These are phyloP conservation scores for Caenorhabditis sp. DNA, from an alignment of 2,888 invertebrate species.

Conservation along the genomic window DNA sequence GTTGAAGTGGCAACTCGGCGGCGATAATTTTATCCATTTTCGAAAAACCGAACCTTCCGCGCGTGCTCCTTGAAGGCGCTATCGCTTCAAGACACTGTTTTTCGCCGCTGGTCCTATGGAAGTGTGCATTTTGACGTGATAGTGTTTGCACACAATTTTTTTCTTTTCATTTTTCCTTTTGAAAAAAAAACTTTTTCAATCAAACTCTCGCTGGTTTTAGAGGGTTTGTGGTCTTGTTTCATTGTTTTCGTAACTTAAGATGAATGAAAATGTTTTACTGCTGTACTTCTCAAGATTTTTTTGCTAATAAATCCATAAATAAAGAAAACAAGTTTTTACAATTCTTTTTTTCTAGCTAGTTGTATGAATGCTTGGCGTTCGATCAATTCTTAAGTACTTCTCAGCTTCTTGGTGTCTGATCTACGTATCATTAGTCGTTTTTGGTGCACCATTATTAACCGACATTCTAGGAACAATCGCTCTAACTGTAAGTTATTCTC, in stretches of 20 bases:
- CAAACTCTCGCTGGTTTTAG: too few species aligned
- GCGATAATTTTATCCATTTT: not conserved
- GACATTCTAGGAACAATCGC: slow-evolving; percentile 24
- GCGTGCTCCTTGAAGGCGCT: too few species aligned
- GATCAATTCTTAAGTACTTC: slow-evolving; percentile 4
- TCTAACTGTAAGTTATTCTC: slow-evolving; percentile 27
- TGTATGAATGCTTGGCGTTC: not conserved
- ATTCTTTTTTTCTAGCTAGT: not conserved
- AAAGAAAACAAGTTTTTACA: not conserved
- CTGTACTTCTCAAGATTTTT: not conserved
- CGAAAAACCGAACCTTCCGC: not conserved
- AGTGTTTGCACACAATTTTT: not conserved
- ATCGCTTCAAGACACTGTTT: too few species aligned
- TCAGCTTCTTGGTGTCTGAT: slow-evolving; percentile 10
- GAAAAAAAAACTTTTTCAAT: too few species aligned
- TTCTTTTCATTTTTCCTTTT: not conserved
- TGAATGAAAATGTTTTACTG: not conserved
- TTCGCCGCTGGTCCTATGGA: not conserved
- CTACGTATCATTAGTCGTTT: slow-evolving; percentile 43
- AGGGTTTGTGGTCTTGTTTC: too few species aligned
- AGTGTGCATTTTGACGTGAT: not conserved
- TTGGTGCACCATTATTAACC: slow-evolving; percentile 56
- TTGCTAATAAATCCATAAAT: not conserved
- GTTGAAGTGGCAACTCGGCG: not conserved
- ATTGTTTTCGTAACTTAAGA: too few species aligned